Evolutionary conservation across 2,888 invertebrate genomes (phyloP).

Genomic region (Synergus gifuensis): DNA sequence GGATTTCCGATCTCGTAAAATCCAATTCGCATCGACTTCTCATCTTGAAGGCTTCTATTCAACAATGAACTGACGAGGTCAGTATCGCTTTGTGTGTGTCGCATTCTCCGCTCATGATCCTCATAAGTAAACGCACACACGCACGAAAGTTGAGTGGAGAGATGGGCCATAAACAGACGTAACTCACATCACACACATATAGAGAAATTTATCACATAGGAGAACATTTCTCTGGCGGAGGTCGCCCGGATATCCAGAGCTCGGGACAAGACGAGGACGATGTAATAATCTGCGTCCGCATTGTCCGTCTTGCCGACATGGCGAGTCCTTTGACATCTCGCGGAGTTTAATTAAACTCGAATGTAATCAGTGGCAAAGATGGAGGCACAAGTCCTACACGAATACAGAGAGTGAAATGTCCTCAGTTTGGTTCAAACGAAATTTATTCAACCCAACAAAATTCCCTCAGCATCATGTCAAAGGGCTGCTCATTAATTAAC

Average conservation of each 20-base stretch:
- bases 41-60: conserved; percentile 25
- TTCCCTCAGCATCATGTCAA: not conserved
- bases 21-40: conserved; percentile 21
- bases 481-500: not conserved
- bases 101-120: conserved; percentile 23
- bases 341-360: conserved; percentile 77
- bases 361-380: conserved; percentile 63
- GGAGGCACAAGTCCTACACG: conserved; percentile 45
- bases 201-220: conserved; percentile 41
- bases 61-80: conserved; percentile 39
- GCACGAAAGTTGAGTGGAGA: conserved; percentile 20
- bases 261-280: conserved; percentile 68
- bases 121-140: conserved; percentile 15
- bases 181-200: conserved; percentile 39
- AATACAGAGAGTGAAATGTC: conserved; percentile 32
- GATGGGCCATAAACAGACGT: conserved; percentile 32
- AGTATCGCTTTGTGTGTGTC: conserved; percentile 28
- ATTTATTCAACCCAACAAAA: conserved; percentile 1
- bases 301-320: conserved; percentile 76
- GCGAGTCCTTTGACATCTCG: conserved; percentile 75
- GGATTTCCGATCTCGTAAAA: not conserved
- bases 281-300: conserved; percentile 77
- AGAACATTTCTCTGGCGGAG: conserved; percentile 14
- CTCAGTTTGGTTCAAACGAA: not conserved
- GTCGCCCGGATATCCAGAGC: conserved; percentile 49